Percentiles rank a stretch among this genome's conserved stretches.
Evolutionary conservation across 2,888 invertebrate species (phyloP).

Genomic region (Nowickia ferox): DNA sequence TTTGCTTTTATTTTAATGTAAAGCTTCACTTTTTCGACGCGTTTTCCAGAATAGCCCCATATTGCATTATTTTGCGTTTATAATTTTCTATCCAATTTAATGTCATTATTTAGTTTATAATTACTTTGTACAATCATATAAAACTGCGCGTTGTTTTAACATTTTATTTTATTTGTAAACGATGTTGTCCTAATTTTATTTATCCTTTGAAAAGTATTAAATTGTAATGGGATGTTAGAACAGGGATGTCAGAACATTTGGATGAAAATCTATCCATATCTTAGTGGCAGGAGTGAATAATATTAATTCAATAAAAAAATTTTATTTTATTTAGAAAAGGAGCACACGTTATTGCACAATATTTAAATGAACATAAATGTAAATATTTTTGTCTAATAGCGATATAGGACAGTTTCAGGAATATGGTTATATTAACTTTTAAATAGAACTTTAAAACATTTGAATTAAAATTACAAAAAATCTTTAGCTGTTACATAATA

Average conservation of each 20-base stretch:
- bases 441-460: no score
- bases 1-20: no score
- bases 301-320: background rate
- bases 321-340: background rate
- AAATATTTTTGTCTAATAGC: no score
- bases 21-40: no score
- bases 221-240: constrained; percentile 33
- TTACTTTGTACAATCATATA: constrained; percentile 17
- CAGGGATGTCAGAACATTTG: background rate
- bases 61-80: constrained; percentile 20
- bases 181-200: constrained; percentile 24
- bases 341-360: no score
- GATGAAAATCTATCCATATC: background rate
- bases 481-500: no score
- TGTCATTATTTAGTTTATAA: constrained; percentile 29
- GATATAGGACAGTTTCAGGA: no score
- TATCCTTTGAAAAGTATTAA: background rate
- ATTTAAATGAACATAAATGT: no score
- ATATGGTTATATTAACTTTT: no score
- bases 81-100: constrained; percentile 7
- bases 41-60: no score
- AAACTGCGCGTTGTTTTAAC: constrained; percentile 6
- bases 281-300: background rate
- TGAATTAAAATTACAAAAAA: no score
- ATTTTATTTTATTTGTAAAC: constrained; percentile 27